phyloP scores from a whole-genome alignment of 1,140 invertebrate species.

The Trichonephila inaurata region DNA sequence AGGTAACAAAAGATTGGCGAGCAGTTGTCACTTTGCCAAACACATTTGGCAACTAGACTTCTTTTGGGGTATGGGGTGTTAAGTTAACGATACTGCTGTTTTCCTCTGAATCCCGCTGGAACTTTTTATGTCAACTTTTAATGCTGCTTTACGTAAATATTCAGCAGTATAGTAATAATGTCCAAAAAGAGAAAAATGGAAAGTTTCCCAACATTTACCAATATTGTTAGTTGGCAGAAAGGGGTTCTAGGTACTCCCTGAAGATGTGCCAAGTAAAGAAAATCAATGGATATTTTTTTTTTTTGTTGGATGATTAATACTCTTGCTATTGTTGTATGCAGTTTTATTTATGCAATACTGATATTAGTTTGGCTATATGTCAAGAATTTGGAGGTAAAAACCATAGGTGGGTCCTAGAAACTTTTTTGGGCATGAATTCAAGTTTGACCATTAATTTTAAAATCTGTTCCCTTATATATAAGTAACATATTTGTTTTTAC shows the following conservation, averaged over 20 bases:
- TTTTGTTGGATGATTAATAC: background rate
- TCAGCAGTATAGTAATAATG: background rate
- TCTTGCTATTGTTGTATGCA: background rate
- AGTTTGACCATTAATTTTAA: too few species aligned
- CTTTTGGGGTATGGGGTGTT: background rate
- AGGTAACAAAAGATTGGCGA: background rate
- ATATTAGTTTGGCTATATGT: background rate
- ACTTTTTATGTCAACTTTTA: background rate
- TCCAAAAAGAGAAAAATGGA: background rate
- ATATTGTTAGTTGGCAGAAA: background rate
- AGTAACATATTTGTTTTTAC: too few species aligned
- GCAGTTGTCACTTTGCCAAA: conserved; percentile 6
- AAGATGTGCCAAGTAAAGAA: background rate
- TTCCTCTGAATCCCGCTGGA: background rate
- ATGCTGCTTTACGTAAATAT: background rate
- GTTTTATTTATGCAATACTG: background rate
- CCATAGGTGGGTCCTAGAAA: background rate
- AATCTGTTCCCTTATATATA: too few species aligned
- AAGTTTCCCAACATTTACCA: background rate
- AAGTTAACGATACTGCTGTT: background rate
- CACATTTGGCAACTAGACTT: background rate
- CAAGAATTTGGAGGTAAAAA: background rate
- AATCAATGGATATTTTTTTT: background rate
- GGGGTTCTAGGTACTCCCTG: background rate
- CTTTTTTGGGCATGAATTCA: background rate